Base-by-base conservation (phyloP, 2,113 vertebrate species). In the Suncus etruscus region DNA sequence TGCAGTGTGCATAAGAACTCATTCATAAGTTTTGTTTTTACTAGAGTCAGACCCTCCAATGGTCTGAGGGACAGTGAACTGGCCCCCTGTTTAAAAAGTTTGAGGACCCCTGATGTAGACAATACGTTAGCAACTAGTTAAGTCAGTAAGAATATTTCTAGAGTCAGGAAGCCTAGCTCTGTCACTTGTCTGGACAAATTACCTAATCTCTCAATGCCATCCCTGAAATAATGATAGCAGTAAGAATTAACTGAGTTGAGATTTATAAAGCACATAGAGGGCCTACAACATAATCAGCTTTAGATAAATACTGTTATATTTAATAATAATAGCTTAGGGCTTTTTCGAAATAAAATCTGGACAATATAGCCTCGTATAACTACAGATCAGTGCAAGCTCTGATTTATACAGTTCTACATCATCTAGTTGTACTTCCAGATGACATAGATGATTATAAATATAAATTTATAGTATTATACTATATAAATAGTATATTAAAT, bases 221-320 rank as follows among this genome's bases (percentile, higher is more conserved):
- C n/a, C 15, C 11, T 78, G 45, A 81, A 93, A 54, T 48, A 61
- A 61, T 16, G 39, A 72, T 2, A 47, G 9, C 12, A 6, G 24
- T 18, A 82, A 51, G 51, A 15, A 61, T 63, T 61, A 79, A 39
- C 78, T 61, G 74, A 66, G 65, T 25, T 69, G 63, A n/a, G 89
- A 74, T 74, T 91, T 88, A 72, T 58, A 86, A 74, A 92, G 47
- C 9, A 73, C 48, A 3, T 93, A 54, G 6, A 83, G 78, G 48
- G 24, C 65, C 75, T 89, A 20, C 69, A 76, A 69, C 16, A 86
- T 29, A 83, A 47, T 58, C 18, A 74, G 25, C n/a, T 65, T 77
- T 73, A 82, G 58, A n/a, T 83, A 73, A 76, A 51, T 61, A 11
- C 63, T 87, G 31, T 83, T 81, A 47, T 45, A 84, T 18, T 45